phyloP scores from a whole-genome alignment of 1,140 invertebrate genomes.

The Eupeodes corollae region DNA sequence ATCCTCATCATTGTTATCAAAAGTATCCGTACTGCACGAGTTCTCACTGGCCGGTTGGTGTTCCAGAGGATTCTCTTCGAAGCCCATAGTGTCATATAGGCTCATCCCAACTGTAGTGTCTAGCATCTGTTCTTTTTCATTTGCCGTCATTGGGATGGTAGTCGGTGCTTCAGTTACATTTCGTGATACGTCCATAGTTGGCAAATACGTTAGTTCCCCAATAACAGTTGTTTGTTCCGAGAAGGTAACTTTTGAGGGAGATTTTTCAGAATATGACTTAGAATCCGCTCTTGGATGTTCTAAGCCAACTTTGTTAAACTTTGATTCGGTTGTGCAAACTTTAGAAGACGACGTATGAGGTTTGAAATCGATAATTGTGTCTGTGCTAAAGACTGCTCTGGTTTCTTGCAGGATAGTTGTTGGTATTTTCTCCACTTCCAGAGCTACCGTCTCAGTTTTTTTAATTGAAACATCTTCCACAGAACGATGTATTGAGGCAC shows the following conservation, averaged over 20 bases:
- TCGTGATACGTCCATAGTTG: neutral
- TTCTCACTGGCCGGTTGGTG: neutral
- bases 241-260: constrained; percentile 9
- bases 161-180: constrained; percentile 6
- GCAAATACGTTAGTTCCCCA: neutral
- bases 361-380: constrained; percentile 10
- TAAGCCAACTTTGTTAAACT: neutral
- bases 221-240: constrained; percentile 26
- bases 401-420: neutral
- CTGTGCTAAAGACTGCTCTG: neutral
- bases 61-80: neutral
- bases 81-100: constrained; percentile 17
- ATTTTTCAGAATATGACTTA: neutral
- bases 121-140: constrained; percentile 2
- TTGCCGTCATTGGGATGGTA: neutral
- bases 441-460: neutral
- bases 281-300: constrained; percentile 7
- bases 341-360: constrained; percentile 27
- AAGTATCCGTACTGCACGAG: neutral
- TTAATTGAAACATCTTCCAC: no score
- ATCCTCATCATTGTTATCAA: neutral
- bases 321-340: constrained; percentile 7
- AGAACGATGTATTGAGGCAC: no score
- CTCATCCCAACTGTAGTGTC: constrained; percentile 31
- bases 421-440: neutral